These are phyloP conservation scores for Fulmarus glacialis DNA, from an alignment of 2,113 vertebrate genomes.

Conservation along the genomic window DNA sequence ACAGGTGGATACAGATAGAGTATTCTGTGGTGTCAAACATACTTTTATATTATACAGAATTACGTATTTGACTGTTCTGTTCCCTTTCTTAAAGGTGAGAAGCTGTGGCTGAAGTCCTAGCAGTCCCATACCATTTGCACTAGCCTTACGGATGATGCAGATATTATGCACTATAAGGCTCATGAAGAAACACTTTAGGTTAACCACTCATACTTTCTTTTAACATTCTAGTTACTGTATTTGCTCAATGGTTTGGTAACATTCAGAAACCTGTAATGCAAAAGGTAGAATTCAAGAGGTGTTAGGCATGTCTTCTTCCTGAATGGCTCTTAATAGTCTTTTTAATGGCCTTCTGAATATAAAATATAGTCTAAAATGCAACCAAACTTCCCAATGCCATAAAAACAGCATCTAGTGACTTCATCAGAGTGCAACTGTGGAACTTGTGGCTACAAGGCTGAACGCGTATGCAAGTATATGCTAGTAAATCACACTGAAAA, in stretches of 20 bases:
- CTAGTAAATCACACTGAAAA: not conserved
- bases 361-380: not conserved
- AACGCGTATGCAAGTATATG: not conserved
- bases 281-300: not conserved
- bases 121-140: not conserved
- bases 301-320: not conserved
- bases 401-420: not conserved
- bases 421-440: not conserved
- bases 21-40: not conserved
- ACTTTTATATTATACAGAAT: not conserved
- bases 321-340: not conserved
- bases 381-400: not conserved
- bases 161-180: not conserved
- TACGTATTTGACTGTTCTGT: not conserved
- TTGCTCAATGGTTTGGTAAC: not conserved
- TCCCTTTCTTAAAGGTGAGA: not conserved
- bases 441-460: not conserved
- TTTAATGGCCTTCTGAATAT: not conserved
- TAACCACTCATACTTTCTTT: not conserved
- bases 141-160: not conserved
- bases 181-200: not conserved
- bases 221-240: not conserved
- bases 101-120: not conserved
- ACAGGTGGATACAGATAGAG: not conserved
- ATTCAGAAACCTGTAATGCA: not conserved